phyloP scores from a whole-genome alignment of 2,113 vertebrate species.

The Callipepla californica region DNA sequence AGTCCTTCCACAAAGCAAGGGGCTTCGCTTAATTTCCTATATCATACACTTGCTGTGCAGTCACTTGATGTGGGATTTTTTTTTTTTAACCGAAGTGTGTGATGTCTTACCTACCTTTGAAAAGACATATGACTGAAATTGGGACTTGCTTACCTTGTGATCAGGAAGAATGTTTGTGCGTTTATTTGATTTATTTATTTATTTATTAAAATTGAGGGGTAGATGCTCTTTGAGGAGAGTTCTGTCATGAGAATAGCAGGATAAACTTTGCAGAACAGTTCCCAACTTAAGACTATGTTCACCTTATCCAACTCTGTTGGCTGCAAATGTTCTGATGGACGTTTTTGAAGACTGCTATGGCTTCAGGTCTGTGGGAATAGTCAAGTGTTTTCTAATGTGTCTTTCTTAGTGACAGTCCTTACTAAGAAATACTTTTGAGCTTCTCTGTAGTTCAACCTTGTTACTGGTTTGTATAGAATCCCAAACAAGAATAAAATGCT shows the following conservation, averaged over 20 bases:
- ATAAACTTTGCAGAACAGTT: no score
- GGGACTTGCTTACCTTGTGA: not conserved
- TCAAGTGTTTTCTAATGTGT: not conserved
- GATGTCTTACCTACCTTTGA: not conserved
- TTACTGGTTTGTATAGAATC: not conserved
- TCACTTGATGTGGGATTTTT: not conserved
- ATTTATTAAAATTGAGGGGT: not conserved
- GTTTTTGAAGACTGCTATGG: not conserved
- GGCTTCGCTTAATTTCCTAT: not conserved
- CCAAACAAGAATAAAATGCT: not conserved
- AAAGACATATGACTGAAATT: not conserved
- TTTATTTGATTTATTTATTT: not conserved
- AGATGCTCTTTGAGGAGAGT: not conserved
- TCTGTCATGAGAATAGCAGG: not conserved
- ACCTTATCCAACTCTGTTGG: not conserved
- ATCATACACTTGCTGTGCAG: rapidly evolving
- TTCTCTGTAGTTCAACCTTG: not conserved
- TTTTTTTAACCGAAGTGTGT: not conserved
- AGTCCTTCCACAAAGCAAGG: not conserved
- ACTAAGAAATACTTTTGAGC: not conserved
- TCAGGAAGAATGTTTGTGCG: not conserved
- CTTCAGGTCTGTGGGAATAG: not conserved
- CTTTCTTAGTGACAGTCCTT: not conserved
- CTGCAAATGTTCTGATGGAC: not conserved
- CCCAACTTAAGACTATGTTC: no score